Percentiles rank a stretch among this genome's conserved stretches.
Evolutionary conservation across 2,888 invertebrate genomes (phyloP).

Genomic region (Phortica magna): DNA sequence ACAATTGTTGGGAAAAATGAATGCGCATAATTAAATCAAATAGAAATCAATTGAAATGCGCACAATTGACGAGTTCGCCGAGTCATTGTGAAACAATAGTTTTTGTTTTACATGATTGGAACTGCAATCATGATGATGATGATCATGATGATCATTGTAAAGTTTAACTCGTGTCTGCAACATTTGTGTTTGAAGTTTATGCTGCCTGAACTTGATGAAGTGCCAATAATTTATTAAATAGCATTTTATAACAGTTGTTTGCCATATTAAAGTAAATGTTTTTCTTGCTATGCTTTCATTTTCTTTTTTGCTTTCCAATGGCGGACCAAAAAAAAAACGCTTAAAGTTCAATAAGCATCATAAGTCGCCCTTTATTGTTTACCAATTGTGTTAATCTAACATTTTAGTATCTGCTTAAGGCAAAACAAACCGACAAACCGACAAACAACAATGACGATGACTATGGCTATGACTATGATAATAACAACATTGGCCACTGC

Average conservation of each 20-base stretch:
- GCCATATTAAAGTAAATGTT: not conserved
- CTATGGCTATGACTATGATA: conserved; percentile 23
- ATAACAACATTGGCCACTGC: not conserved
- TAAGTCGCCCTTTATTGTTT: conserved; percentile 67
- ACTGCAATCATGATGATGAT: conserved; percentile 4
- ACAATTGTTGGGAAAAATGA: not conserved
- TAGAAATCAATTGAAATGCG: conserved; percentile 24
- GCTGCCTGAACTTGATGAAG: conserved; percentile 3
- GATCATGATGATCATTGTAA: not conserved
- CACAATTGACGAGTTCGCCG: not conserved
- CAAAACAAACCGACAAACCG: conserved; percentile 43
- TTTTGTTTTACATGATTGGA: not conserved
- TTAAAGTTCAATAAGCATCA: conserved; percentile 31
- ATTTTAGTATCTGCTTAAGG: conserved; percentile 47
- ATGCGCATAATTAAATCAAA: conserved; percentile 28
- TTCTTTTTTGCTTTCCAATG: not conserved
- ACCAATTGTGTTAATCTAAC: conserved; percentile 69
- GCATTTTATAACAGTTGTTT: conserved; percentile 6
- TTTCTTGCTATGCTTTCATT: not conserved
- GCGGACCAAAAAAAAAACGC: not conserved
- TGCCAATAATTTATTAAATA: conserved; percentile 40
- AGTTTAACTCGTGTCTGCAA: not conserved
- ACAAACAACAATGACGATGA: conserved; percentile 41
- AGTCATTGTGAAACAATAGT: not conserved
- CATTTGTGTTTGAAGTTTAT: not conserved